These are phyloP conservation scores for Archaeoteleia sp. DNA, from an alignment of 2,888 invertebrate species.

Conservation along the genomic window DNA sequence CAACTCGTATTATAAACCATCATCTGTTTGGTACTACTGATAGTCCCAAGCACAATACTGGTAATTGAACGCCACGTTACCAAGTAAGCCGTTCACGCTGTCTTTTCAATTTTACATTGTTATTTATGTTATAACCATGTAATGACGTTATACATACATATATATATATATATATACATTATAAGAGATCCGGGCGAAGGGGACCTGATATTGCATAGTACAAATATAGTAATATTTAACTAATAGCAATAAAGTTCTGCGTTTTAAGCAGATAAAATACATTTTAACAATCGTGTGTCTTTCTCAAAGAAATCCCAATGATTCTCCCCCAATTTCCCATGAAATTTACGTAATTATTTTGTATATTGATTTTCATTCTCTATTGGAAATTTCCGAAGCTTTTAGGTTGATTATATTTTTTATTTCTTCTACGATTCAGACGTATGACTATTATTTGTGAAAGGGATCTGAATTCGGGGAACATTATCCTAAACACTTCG, in stretches of 20 bases:
- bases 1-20: constrained; percentile 84
- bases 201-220: constrained; percentile 26
- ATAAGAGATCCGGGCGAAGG: background rate
- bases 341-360: background rate
- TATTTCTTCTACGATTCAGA: no score
- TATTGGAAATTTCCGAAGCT: background rate
- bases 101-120: constrained; percentile 55
- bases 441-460: no score
- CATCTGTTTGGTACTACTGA: constrained; percentile 81
- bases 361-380: constrained; percentile 19
- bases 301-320: constrained; percentile 16
- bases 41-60: constrained; percentile 74
- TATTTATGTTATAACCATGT: constrained; percentile 34
- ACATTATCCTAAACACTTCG: no score
- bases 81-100: constrained; percentile 60
- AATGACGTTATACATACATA: background rate
- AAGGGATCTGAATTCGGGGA: no score
- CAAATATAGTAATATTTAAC: constrained; percentile 39
- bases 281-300: constrained; percentile 12
- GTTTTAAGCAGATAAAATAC: constrained; percentile 54
- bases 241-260: constrained; percentile 56
- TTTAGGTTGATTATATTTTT: no score
- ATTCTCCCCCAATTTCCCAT: background rate
- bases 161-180: constrained; percentile 4
- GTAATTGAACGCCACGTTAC: constrained; percentile 64